Percentiles rank a stretch among this genome's conserved stretches.
phyloP scores from a whole-genome alignment of 1,140 invertebrate genomes.

The Bombus superbus region DNA sequence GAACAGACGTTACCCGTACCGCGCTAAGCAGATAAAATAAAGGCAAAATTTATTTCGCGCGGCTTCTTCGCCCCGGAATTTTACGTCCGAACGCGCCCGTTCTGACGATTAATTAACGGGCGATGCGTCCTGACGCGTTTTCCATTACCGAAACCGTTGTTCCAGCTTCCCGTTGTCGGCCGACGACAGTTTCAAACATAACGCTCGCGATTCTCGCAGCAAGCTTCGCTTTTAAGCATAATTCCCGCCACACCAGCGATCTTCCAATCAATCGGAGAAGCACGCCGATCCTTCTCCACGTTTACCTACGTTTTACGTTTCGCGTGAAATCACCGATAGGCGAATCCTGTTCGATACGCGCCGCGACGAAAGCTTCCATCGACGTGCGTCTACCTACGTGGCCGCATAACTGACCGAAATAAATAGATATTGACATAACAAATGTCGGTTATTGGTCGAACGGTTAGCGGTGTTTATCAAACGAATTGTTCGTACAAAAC shows the following conservation, averaged over 20 bases:
- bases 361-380: neutral
- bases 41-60: conserved; percentile 3
- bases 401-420: neutral
- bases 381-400: neutral
- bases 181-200: neutral
- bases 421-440: neutral
- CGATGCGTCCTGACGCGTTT: neutral
- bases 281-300: neutral
- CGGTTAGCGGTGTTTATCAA: conserved; percentile 3
- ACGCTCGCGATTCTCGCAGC: neutral
- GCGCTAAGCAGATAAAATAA: conserved; percentile 9
- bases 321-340: neutral
- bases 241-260: too few species aligned
- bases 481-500: conserved; percentile 11
- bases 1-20: neutral
- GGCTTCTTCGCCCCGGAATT: neutral
- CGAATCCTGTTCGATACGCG: neutral
- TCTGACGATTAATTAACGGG: neutral
- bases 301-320: neutral
- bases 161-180: neutral
- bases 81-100: neutral
- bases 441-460: conserved; percentile 16
- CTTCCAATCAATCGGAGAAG: neutral
- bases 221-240: neutral
- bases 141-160: neutral